Evolutionary conservation across 2,113 vertebrate species (phyloP).

Genomic region (Myodes glareolus): DNA sequence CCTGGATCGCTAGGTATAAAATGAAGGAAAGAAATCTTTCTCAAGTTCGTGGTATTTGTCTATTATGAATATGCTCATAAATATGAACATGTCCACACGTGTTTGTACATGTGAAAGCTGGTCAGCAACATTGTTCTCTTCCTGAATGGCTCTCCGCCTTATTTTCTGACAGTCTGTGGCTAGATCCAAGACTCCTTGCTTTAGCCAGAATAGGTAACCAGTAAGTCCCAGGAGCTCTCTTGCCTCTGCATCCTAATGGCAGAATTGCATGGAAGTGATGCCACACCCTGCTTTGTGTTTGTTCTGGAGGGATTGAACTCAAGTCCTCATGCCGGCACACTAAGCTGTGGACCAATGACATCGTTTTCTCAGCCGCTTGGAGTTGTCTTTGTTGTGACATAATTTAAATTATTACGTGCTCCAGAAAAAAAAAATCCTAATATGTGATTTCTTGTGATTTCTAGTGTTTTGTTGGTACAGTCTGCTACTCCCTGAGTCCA

Average conservation of each 20-base stretch:
- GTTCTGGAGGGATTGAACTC: background rate
- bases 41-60: background rate
- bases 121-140: background rate
- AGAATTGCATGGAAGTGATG: too few relatives aligned
- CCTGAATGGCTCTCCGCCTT: background rate
- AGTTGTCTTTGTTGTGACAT: background rate
- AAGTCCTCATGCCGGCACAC: background rate
- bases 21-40: background rate
- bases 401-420: background rate
- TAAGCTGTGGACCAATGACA: background rate
- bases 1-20: background rate
- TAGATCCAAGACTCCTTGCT: background rate
- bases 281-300: background rate
- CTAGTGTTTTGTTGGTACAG: too few relatives aligned
- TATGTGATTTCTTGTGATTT: background rate
- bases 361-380: background rate
- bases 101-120: background rate
- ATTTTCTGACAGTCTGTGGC: background rate
- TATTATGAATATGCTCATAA: background rate
- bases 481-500: rapidly evolving
- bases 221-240: background rate
- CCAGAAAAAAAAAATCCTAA: background rate
- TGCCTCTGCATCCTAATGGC: background rate
- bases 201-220: background rate
- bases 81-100: background rate